Conservation (phyloP, 2,888 invertebrate genomes). For the Arrhopalites spinosus region DNA sequence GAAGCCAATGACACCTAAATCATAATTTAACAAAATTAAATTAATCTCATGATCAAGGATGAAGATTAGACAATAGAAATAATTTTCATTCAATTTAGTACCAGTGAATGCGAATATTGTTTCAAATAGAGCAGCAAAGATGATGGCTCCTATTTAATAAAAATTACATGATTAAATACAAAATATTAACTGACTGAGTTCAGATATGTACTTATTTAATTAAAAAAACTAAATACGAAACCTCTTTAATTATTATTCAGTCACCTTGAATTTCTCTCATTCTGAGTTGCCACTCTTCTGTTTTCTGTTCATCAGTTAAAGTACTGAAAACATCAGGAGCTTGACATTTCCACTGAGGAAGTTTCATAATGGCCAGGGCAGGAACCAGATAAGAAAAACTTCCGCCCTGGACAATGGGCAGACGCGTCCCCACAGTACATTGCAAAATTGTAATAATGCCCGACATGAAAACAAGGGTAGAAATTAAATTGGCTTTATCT, state of each 20-base stretch:
- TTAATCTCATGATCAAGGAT: too few species aligned
- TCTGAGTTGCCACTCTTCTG: conserved; percentile 69
- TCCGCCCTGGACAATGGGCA: conserved; percentile 63
- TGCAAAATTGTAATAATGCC: conserved; percentile 76
- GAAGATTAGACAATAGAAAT: not conserved
- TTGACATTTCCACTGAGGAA: conserved; percentile 76
- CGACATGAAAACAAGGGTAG: conserved; percentile 79
- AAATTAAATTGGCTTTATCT: conserved; percentile 16
- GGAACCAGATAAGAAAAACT: conserved; percentile 81
- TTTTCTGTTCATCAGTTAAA: conserved; percentile 65
- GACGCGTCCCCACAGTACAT: conserved; percentile 70
- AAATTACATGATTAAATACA: too few species aligned
- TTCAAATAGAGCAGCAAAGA: conserved; percentile 57
- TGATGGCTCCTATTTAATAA: conserved; percentile 79
- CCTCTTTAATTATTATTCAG: too few species aligned
- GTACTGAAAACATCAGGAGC: conserved; percentile 62
- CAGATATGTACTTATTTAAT: too few species aligned
- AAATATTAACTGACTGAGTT: too few species aligned
- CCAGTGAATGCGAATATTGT: conserved; percentile 27
- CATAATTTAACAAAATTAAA: conserved; percentile 3
- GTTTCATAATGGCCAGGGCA: conserved; percentile 72
- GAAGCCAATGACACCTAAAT: conserved; percentile 60
- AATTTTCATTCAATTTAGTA: too few species aligned
- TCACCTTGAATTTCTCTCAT: too few species aligned
- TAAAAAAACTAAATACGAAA: too few species aligned